Evolutionary conservation across 2,888 invertebrate species (phyloP), one percentile per base, ranked within the genome.

Genomic region (Diplazon laetatorius): DNA sequence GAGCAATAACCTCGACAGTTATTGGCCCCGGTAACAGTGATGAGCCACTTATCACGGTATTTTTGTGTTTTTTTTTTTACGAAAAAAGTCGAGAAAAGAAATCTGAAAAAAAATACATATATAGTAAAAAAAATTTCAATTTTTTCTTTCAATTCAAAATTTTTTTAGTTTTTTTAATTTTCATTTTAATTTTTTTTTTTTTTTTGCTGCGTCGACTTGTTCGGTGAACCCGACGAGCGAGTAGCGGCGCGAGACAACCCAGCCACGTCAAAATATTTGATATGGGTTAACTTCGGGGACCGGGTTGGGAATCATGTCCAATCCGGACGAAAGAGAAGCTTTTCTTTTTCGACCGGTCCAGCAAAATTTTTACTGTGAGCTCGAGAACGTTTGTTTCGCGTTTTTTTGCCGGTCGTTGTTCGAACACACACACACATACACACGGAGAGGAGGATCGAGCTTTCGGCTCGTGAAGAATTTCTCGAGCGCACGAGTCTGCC

Each of bases 231-330:
- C 44, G 55, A 46, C 69, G n/a, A 57, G 48, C 72, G 63, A 25
- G 18, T 12, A n/a, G 46, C 39, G 57, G 57, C 39, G 52, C 74
- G 60, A 68, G 68, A 60, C 59, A 60, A 66, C 60, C 30, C 57
- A 66, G 74, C 76, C 72, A 82, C 81, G 86, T 86, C 85, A 86
- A 84, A 85, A 85, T 81, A 82, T 85, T 86, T 86, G 86, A 86
- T 80, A 84, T 85, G 85, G 85, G 85, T 85, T 79, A 74, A 76
- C 70, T 78, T 74, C 69, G 73, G 62, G 50, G 68, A 44, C 52
- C n/a, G n/a, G n/a, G n/a, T n/a, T n/a, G n/a, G n/a, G n/a, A n/a
- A n/a, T n/a, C n/a, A n/a, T n/a, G n/a, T n/a, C n/a, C n/a, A n/a
- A n/a, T n/a, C n/a, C n/a, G n/a, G 69, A 50, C 50, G 30, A 1